Base-by-base conservation (phyloP, 2,888 invertebrate genomes). In the Aphidius colemani region DNA sequence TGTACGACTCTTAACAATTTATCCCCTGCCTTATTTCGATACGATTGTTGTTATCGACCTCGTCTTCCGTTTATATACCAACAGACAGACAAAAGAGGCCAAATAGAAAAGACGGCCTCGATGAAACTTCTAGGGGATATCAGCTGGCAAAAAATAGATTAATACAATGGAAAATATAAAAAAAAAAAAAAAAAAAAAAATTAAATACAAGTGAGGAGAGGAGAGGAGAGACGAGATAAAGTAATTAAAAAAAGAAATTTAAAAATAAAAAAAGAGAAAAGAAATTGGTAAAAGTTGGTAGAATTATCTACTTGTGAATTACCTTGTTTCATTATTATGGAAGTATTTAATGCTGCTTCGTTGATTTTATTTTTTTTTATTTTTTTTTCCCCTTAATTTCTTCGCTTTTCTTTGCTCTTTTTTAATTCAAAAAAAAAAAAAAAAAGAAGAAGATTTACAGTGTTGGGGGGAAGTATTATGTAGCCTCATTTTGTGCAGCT, bases 21-120 rank as follows among this genome's bases (percentile, higher is more conserved):
- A 61, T 44, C 64, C 59, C 60, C 51, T 63, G 66, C 61, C 70
- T 70, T 65, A 59, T 60, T 57, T 59, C 59, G 67, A 65, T 65
- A 65, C 61, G 57, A 65, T 65, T 65, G 65, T 61, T 18, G 53
- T 41, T 45, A 58, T 65, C 65, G 58, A 61, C 55, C 64, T 60
- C 61, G 13, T 53, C 46, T 60, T 57, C 61, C 57, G 51, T 45
- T 41, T 44, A 43, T 57, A 49, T 39, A 55, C 50, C n/a, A 57
- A 40, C 10, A 57, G 40, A 41, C 46, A 53, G 57, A 65, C 61
- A 65, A 65, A 61, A 30, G 61, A 30, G 30, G 56, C 58, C 41
- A 46, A 58, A 58, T 53, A 48, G 58, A 57, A 65, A n/a, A 61
- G 58, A 60, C 60, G 49, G 44, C 30, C 30, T 30, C 30, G 30